phyloP scores from a whole-genome alignment of 2,888 invertebrate species.

The Augiades crinisus region DNA sequence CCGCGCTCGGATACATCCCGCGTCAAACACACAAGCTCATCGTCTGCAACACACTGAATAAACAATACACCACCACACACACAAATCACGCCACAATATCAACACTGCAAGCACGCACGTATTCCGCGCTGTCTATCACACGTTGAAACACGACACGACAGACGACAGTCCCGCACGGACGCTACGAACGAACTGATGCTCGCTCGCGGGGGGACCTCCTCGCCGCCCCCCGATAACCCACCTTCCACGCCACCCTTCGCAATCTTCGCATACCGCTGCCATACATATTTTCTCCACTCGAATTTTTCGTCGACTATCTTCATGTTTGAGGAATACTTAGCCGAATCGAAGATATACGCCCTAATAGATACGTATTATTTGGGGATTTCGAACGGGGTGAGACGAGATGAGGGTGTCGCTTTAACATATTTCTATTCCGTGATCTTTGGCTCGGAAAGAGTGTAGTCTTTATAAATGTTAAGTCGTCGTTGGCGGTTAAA shows the following conservation, averaged over 20 bases:
- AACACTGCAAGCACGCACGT: constrained; percentile 56
- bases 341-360: constrained; percentile 77
- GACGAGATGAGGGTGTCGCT: constrained; percentile 28
- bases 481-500: background rate
- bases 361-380: constrained; percentile 78
- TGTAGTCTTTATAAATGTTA: constrained; percentile 28
- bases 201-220: constrained; percentile 48
- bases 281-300: constrained; percentile 78
- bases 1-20: constrained; percentile 92
- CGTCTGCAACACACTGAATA: constrained; percentile 56
- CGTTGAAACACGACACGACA: constrained; percentile 48
- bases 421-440: constrained; percentile 18
- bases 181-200: constrained; percentile 61
- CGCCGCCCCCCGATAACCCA: constrained; percentile 47
- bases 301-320: constrained; percentile 80
- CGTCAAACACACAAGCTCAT: constrained; percentile 77
- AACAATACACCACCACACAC: constrained; percentile 68
- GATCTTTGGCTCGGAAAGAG: constrained; percentile 15
- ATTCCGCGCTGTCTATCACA: constrained; percentile 60
- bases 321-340: constrained; percentile 79
- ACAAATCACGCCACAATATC: constrained; percentile 62
- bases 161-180: constrained; percentile 37
- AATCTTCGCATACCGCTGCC: constrained; percentile 57
- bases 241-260: constrained; percentile 57
- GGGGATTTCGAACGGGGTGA: constrained; percentile 56